Conservation (phyloP, 2,888 invertebrate genomes). For the Papilio demoleus region DNA sequence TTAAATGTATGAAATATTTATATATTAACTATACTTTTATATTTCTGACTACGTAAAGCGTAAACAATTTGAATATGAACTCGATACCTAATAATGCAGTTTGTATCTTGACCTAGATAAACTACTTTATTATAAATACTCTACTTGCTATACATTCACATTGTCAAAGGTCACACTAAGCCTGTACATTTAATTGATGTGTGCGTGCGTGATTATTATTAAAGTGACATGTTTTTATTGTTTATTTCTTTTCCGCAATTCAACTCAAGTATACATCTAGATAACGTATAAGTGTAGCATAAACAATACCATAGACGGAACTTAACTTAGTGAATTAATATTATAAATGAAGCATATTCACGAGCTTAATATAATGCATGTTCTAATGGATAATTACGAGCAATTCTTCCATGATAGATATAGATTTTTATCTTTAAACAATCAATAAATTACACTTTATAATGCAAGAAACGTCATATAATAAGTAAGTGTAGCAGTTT, state of each 20-base stretch:
- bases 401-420: slow-evolving; percentile 26
- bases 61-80: slow-evolving; percentile 29
- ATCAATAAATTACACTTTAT: slow-evolving; percentile 1
- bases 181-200: slow-evolving; percentile 25
- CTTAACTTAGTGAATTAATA: background rate
- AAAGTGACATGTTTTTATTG: slow-evolving; percentile 17
- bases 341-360: slow-evolving; percentile 17
- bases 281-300: background rate
- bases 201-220: slow-evolving; percentile 11
- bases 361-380: slow-evolving; percentile 15
- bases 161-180: slow-evolving; percentile 36
- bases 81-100: slow-evolving; percentile 23
- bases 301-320: slow-evolving; percentile 14
- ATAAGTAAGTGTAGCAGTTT: too few relatives aligned
- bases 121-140: slow-evolving; percentile 34
- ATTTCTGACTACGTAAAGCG: slow-evolving; percentile 13
- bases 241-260: slow-evolving; percentile 36
- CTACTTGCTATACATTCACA: slow-evolving; percentile 37
- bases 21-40: background rate
- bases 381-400: slow-evolving; percentile 20
- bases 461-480: too few relatives aligned
- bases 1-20: slow-evolving; percentile 13
- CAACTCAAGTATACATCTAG: slow-evolving; percentile 12
- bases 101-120: slow-evolving; percentile 41
- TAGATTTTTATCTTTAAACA: slow-evolving; percentile 12